A percentile compares a stretch with the other conserved stretches of the same genome.
Evolutionary conservation across 2,888 invertebrate genomes (phyloP).

Genomic region (Heliconius hortense): DNA sequence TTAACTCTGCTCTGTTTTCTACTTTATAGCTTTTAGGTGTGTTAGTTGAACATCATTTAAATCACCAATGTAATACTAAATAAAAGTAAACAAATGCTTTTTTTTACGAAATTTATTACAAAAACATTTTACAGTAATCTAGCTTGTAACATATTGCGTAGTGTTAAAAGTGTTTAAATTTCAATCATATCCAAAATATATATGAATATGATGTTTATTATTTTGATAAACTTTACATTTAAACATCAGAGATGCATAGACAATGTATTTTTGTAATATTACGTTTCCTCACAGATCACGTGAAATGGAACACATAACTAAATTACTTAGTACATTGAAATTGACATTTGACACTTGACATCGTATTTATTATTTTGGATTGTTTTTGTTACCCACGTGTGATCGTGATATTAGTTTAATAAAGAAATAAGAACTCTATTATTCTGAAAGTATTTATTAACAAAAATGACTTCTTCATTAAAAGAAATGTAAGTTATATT

Average conservation of each 20-base stretch:
- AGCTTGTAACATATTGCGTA: too few relatives aligned
- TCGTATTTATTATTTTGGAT: not conserved
- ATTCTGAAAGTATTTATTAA: not conserved
- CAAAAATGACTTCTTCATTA: constrained; percentile 50
- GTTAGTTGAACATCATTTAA: not conserved
- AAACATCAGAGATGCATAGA: too few relatives aligned
- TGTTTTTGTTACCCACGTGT: constrained; percentile 24
- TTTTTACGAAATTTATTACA: too few relatives aligned
- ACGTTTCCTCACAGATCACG: not conserved
- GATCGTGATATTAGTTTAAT: not conserved
- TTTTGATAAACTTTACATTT: too few relatives aligned
- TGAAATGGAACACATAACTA: not conserved
- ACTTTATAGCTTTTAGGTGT: not conserved
- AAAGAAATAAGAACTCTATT: not conserved
- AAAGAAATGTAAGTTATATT: constrained; percentile 56
- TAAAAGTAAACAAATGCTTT: too few relatives aligned
- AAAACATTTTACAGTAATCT: too few relatives aligned
- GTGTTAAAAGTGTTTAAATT: too few relatives aligned
- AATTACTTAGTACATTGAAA: not conserved
- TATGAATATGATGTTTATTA: too few relatives aligned
- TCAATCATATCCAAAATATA: too few relatives aligned
- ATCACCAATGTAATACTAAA: not conserved
- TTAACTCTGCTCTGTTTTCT: not conserved
- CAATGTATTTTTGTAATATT: too few relatives aligned
- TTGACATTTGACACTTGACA: constrained; percentile 16